Evolutionary conservation across 2,797 vertebrate species (phyloP), one percentile per base, ranked within the genome.

Genomic region (Aplochiton taeniatus): DNA sequence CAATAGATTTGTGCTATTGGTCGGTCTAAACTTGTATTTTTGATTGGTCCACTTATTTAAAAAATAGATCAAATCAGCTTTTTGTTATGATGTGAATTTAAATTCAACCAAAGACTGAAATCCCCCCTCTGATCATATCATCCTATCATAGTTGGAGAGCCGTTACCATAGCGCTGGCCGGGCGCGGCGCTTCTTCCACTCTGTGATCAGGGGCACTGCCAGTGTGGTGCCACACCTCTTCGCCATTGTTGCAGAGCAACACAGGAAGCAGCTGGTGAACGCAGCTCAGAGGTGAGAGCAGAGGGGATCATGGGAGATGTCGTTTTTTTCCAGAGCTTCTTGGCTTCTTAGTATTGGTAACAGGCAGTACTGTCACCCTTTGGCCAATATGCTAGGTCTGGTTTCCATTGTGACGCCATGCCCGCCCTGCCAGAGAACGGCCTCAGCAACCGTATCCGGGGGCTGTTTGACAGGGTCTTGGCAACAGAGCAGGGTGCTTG

Each of bases 201-300:
- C 78, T 4, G 63, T 97, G 66, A 90, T 89, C 68, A 94, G 90
- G 85, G 87, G 81, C 65, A 63, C 77, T 19, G 31, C 75, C 13
- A 88, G 85, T 13, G 75, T 96, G 73, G 89, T 96, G 81, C 97
- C 97, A 0, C 92, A 90, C 86, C 81, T 99, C 54, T 99, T 98
- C 70, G 94, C 95, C 7, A 90, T 99, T 70, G 91, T 92, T 61
- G 93, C 94, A 8, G 97, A 99, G 86, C 92, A 93, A 79, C 90
- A 91, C 84, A 94, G 96, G 74, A 97, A 95, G 83, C 92, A 90
- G 46, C 89, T 95, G 68, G 89, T 92, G 48, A 96, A 98, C 8
- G 81, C 84, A 9, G 92, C 95, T 64, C 94, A 94, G 79, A 94
- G 95, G 97, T 99, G 89, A 82, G 65, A 55, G 18, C 20, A 72